phyloP scores from a whole-genome alignment of 2,797 vertebrate species.

The Anniella stebbinsi region DNA sequence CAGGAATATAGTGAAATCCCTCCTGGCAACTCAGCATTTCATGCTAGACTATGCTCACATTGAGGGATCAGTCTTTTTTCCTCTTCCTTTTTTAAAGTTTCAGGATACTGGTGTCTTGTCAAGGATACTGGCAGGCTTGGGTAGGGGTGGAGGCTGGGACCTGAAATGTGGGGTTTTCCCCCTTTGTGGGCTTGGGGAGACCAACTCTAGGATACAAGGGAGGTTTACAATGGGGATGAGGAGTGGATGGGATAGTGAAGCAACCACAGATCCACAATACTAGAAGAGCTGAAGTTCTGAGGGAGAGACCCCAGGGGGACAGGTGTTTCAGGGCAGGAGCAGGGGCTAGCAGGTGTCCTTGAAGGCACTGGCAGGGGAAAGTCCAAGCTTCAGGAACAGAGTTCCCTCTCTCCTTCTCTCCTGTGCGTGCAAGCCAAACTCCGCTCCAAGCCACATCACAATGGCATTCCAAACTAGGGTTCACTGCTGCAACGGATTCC shows the following conservation, averaged over 20 bases:
- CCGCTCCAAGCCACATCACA: background rate
- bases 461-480: rapidly evolving
- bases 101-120: too few relatives aligned
- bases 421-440: too few relatives aligned
- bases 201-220: background rate
- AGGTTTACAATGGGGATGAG: too few relatives aligned
- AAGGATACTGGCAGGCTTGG: background rate
- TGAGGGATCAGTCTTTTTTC: too few relatives aligned
- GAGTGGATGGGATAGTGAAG: background rate
- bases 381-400: background rate
- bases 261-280: background rate
- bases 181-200: background rate
- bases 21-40: too few relatives aligned
- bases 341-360: rapidly evolving
- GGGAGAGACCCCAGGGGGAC: background rate
- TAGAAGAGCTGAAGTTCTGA: background rate
- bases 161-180: background rate
- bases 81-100: too few relatives aligned
- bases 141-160: background rate
- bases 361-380: background rate
- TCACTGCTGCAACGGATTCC: background rate
- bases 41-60: too few relatives aligned
- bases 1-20: too few relatives aligned
- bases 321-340: too few relatives aligned
- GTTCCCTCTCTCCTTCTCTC: background rate